phyloP scores from a whole-genome alignment of 2,888 invertebrate species.

The Tetramorium bicarinatum region DNA sequence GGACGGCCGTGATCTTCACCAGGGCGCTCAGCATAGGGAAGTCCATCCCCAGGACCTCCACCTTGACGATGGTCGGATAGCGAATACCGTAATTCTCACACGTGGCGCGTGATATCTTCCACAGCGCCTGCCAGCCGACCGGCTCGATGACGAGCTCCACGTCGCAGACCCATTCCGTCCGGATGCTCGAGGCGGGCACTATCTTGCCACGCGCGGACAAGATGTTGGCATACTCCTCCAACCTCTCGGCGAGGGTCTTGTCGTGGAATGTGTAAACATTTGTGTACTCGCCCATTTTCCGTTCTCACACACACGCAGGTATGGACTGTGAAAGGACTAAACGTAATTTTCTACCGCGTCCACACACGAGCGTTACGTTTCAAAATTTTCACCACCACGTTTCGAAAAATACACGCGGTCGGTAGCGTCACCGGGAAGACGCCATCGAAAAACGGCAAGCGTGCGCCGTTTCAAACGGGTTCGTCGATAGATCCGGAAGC shows the following conservation, averaged over 20 bases:
- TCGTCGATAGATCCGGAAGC: neutral
- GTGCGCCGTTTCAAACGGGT: neutral
- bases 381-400: neutral
- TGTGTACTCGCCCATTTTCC: conserved; percentile 83
- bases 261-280: conserved; percentile 88
- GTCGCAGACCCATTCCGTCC: conserved; percentile 88
- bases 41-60: conserved; percentile 88
- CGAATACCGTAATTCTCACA: conserved; percentile 90
- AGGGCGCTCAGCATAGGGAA: conserved; percentile 88
- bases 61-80: conserved; percentile 89
- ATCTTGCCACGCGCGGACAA: conserved; percentile 85
- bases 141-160: conserved; percentile 89
- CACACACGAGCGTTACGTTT: neutral
- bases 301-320: neutral
- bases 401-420: neutral
- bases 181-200: conserved; percentile 87
- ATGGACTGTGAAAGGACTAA: neutral
- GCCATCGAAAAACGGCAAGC: neutral
- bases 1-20: conserved; percentile 89
- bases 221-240: conserved; percentile 87
- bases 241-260: conserved; percentile 88
- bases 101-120: conserved; percentile 90
- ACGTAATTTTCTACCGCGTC: neutral
- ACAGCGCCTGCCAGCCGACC: conserved; percentile 90
- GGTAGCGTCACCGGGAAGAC: neutral